Conservation (phyloP, 1,140 invertebrate genomes). For the Armadillidium nasatum region DNA sequence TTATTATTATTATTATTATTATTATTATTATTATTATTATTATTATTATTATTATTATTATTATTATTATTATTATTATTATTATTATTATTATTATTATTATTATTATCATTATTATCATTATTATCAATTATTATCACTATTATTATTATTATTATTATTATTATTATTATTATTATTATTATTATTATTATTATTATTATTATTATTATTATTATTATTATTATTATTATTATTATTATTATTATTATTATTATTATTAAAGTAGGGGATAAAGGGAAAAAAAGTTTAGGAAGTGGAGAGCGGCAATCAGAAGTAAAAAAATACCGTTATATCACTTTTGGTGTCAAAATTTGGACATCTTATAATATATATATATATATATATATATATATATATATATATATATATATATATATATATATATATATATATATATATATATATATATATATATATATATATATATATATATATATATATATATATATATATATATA, state of each 20-base stretch:
- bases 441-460: conserved; percentile 13
- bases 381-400: conserved; percentile 9
- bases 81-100: not conserved
- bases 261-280: no score
- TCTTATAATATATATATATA: not conserved
- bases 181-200: conserved; percentile 19
- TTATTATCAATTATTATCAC: no score
- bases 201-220: not conserved
- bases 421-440: conserved; percentile 11
- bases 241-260: no score
- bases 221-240: not conserved
- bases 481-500: conserved; percentile 6
- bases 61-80: not conserved
- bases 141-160: no score
- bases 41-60: no score
- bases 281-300: not conserved
- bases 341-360: not conserved
- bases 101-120: no score
- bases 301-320: not conserved
- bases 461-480: not conserved
- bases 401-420: conserved; percentile 11
- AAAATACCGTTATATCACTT: not conserved
- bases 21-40: no score
- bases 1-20: no score
- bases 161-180: not conserved